Evolutionary conservation across 1,140 invertebrate species (phyloP).

Genomic region (Drosophila hydei): DNA sequence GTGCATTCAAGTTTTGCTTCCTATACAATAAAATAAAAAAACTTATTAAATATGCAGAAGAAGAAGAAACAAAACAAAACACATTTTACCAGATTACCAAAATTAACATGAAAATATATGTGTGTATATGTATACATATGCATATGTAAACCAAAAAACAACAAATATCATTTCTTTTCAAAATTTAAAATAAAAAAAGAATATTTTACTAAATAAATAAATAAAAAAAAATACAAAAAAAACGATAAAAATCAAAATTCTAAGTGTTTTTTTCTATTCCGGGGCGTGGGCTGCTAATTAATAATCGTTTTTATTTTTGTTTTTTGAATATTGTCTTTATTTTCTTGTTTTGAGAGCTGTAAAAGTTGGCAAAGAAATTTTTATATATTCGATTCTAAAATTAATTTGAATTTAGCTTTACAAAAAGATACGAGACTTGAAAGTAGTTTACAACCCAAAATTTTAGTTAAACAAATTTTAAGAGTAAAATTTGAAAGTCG

Average conservation of each 20-base stretch:
- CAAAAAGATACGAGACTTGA: too few species aligned
- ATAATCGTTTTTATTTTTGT: too few species aligned
- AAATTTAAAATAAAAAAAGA: slow-evolving; percentile 58
- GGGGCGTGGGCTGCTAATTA: not conserved
- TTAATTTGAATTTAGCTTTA: too few species aligned
- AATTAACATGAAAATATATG: slow-evolving; percentile 48
- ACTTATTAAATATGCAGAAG: slow-evolving; percentile 14
- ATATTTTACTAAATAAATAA: slow-evolving; percentile 75
- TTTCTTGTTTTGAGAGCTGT: too few species aligned
- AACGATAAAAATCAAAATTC: slow-evolving; percentile 54
- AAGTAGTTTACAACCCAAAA: too few species aligned
- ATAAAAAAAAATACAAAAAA: slow-evolving; percentile 56
- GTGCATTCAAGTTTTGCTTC: slow-evolving; percentile 67
- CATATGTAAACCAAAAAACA: slow-evolving; percentile 50
- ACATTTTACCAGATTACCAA: slow-evolving; percentile 62
- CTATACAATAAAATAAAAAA: slow-evolving; percentile 70
- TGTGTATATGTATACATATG: slow-evolving; percentile 48
- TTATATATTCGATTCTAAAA: too few species aligned
- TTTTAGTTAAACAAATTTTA: too few species aligned
- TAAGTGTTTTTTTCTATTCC: not conserved
- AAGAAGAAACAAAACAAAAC: slow-evolving; percentile 25
- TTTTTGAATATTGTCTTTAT: too few species aligned
- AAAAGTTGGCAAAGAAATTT: too few species aligned
- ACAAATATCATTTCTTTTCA: slow-evolving; percentile 50
- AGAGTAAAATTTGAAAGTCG: too few species aligned